A percentile compares a stretch with the other conserved stretches of the same genome.
phyloP scores from a whole-genome alignment of 1,140 invertebrate species.

The Cepaea nemoralis region DNA sequence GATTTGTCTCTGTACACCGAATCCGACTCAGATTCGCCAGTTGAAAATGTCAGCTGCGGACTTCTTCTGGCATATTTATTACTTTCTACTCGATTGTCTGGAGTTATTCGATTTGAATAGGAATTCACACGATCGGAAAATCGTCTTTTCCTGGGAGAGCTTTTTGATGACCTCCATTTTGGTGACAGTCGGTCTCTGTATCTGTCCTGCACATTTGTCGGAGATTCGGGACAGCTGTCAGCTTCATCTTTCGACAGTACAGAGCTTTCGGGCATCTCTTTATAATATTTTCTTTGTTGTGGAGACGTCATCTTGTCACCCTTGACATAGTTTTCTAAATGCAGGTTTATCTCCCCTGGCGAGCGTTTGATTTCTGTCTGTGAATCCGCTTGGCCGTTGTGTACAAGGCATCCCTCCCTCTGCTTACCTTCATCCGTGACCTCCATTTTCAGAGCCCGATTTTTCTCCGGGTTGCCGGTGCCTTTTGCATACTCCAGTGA shows the following conservation, averaged over 20 bases:
- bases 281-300: background rate
- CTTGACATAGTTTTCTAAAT: background rate
- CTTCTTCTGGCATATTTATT: background rate
- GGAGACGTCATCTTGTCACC: background rate
- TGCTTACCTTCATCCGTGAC: background rate
- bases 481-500: background rate
- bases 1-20: background rate
- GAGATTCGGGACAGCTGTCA: no score
- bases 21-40: slow-evolving; percentile 19
- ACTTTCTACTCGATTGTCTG: background rate
- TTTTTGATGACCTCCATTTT: background rate
- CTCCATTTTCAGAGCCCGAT: background rate
- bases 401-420: background rate
- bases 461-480: background rate
- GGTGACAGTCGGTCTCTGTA: no score
- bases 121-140: background rate
- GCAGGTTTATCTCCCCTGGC: background rate
- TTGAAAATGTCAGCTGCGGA: background rate
- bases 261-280: background rate
- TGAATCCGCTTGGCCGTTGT: background rate
- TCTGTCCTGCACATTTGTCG: background rate
- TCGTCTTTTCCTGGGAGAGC: background rate
- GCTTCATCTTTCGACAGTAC: no score
- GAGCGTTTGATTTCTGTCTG: background rate
- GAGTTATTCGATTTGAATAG: background rate